phyloP scores from a whole-genome alignment of 2,113 vertebrate species.

The Oreochromis niloticus region DNA sequence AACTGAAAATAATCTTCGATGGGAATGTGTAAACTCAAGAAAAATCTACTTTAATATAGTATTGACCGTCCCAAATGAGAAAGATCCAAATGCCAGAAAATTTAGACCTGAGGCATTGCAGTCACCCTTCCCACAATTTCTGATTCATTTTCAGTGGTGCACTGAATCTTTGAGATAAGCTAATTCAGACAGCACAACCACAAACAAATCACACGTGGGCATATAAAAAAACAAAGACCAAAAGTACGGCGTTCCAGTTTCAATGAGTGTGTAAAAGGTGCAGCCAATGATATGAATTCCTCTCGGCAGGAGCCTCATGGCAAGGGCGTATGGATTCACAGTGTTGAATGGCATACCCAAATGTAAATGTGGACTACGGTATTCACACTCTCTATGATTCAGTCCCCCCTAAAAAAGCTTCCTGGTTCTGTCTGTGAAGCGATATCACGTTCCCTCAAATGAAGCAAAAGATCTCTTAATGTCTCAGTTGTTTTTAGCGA shows the following conservation, averaged over 20 bases:
- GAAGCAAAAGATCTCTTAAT: background rate
- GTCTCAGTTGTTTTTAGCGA: background rate
- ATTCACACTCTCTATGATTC: background rate
- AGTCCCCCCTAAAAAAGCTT: background rate
- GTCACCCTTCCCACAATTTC: background rate
- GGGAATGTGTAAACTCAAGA: background rate
- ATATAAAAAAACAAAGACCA: background rate
- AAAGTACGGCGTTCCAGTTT: background rate
- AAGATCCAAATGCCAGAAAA: background rate
- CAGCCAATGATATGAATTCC: background rate
- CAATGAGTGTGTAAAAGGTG: background rate
- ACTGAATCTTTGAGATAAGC: conserved; percentile 9
- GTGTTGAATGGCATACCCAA: background rate
- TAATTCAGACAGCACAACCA: background rate
- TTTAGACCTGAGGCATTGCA: background rate
- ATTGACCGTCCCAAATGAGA: background rate
- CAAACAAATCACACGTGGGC: background rate
- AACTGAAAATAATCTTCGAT: background rate
- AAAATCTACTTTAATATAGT: background rate
- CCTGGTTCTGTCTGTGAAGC: background rate
- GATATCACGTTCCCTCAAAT: background rate
- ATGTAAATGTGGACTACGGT: background rate
- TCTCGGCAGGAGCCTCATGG: background rate
- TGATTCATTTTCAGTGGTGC: background rate
- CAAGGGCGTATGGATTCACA: background rate